Evolutionary conservation across 1,140 invertebrate species (phyloP), one percentile per base, ranked within the genome.

Genomic region (Drosophila pallidifrons): DNA sequence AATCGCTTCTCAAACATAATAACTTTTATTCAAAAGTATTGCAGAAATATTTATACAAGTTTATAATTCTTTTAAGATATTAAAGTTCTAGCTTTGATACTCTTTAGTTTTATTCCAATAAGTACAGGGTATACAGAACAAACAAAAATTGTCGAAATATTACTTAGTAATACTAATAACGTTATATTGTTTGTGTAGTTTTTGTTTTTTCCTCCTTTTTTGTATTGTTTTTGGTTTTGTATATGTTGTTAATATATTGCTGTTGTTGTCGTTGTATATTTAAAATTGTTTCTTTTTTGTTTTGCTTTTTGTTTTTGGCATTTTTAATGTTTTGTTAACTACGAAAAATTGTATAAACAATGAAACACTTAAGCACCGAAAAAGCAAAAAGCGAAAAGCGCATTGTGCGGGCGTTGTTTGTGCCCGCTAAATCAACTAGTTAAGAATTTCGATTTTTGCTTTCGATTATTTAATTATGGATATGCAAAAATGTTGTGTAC

Each of bases 101-200:
- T 32, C 52, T 1, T 2, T 11, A 6, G 10, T 1, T 41, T 5
- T 2, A 2, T 15, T 7, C 13, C 11, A n/a, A 20, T 32, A 5
- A 7, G n/a, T 43, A 38, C 7, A 54, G 61, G 38, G 61, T 65
- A 32, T 45, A 16, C 3, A 63, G 45, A 58, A 43, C n/a, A 71
- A 63, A 65, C 57, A 76, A 46, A 47, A 60, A 16, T 60, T 82
- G 47, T 46, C 15, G 49, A 81, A 81, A 86, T 81, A 81, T 81
- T 81, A 85, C 82, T 85, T 81, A 75, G 75, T 69, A 86, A 86
- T 81, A 85, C 67, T 85, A 86, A 81, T 72, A 81, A 69, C 70
- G 28, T 81, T 86, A 68, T 69, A 81, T 72, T 81, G 66, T 80
- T 63, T 60, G 72, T 57, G 51, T 75, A 38, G 30, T 54, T 52